phyloP scores from a whole-genome alignment of 2,113 vertebrate species.

The Ammodytes marinus region DNA sequence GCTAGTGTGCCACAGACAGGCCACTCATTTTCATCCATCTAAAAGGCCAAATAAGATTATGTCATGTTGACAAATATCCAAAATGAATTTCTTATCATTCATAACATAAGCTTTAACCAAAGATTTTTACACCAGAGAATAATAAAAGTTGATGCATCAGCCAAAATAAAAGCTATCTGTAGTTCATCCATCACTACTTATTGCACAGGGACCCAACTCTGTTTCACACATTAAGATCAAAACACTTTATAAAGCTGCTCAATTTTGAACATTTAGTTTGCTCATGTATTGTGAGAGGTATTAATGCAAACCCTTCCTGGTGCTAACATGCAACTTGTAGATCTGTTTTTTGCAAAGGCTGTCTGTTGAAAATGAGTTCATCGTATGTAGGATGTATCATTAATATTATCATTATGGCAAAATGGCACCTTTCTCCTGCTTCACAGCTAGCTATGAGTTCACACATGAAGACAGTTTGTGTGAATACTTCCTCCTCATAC shows the following conservation, averaged over 20 bases:
- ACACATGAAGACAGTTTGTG: background rate
- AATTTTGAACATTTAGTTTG: background rate
- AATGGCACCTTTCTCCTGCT: background rate
- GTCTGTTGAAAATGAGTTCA: background rate
- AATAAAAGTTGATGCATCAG: background rate
- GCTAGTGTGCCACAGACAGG: background rate
- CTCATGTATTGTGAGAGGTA: background rate
- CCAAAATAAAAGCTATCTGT: conserved; percentile 27
- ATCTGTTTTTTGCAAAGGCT: background rate
- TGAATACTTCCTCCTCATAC: background rate
- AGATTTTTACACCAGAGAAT: conserved; percentile 8
- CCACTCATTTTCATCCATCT: background rate
- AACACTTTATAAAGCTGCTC: background rate
- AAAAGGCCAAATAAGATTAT: background rate
- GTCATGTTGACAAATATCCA: background rate
- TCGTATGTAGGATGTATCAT: no score
- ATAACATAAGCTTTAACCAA: background rate
- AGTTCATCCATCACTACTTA: conserved; percentile 21
- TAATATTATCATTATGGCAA: background rate
- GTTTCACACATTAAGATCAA: background rate
- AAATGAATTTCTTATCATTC: background rate
- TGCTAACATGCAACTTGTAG: background rate
- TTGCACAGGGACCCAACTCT: background rate
- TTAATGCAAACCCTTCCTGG: background rate
- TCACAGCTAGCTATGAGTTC: background rate